Evolutionary conservation across 2,888 invertebrate species (phyloP).

Genomic region (Suillia variegata): DNA sequence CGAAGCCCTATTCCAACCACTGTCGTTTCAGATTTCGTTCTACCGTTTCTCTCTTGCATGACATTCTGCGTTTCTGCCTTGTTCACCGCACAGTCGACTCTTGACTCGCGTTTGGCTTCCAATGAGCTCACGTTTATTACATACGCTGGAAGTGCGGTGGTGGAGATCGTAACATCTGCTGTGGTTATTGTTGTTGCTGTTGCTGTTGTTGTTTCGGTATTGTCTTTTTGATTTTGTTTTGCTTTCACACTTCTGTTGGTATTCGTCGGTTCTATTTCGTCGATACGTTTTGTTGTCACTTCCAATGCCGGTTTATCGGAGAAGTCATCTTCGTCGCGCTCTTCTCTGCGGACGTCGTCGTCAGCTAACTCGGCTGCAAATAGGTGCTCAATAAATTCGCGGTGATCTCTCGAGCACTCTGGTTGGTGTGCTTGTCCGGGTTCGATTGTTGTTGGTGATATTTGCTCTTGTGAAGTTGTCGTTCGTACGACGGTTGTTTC

Average conservation of each 20-base stretch:
- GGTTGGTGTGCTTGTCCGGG: neutral
- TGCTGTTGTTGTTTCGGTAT: neutral
- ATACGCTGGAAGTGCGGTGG: neutral
- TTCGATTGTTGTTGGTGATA: neutral
- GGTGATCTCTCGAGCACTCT: constrained; percentile 29
- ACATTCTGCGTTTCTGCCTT: constrained; percentile 13
- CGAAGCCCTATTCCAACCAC: too few species aligned
- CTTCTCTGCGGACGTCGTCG: neutral
- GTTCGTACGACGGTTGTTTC: neutral
- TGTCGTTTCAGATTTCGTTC: too few species aligned
- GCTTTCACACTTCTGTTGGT: constrained; percentile 16
- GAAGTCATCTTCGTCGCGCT: neutral
- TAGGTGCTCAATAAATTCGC: constrained; percentile 39
- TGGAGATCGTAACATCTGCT: neutral
- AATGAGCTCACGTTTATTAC: neutral
- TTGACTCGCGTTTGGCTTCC: neutral
- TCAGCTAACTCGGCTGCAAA: constrained; percentile 19
- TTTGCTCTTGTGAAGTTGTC: neutral
- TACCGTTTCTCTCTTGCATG: constrained; percentile 11
- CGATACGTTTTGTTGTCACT: constrained; percentile 1
- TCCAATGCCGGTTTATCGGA: constrained; percentile 7
- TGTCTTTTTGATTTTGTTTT: too few species aligned
- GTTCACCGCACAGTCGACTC: neutral
- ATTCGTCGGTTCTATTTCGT: neutral
- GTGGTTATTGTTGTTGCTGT: neutral